phyloP scores from a whole-genome alignment of 2,888 invertebrate genomes.

The Ganaspis brasiliensis region DNA sequence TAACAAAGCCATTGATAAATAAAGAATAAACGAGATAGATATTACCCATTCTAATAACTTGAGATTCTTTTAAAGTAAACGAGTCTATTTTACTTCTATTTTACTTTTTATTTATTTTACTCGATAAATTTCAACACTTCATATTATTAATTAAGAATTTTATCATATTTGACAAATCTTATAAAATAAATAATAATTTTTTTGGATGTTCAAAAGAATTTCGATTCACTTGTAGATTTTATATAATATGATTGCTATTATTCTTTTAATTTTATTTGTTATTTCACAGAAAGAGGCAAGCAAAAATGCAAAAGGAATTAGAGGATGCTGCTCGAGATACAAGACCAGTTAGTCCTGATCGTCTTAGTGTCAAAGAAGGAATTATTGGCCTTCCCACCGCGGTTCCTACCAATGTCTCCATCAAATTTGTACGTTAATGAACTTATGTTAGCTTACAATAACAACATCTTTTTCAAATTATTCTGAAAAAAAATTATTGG shows the following conservation, averaged over 20 bases:
- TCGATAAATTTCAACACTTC: not conserved
- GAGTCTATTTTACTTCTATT: no score
- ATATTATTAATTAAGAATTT: no score
- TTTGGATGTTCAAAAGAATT: not conserved
- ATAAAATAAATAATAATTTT: not conserved
- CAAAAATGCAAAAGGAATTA: constrained; percentile 93
- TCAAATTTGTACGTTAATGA: constrained; percentile 88
- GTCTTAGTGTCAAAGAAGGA: constrained; percentile 81
- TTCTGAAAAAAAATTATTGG: constrained; percentile 22
- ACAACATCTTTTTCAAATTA: constrained; percentile 1
- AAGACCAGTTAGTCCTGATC: constrained; percentile 81
- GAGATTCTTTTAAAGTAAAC: no score
- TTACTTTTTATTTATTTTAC: not conserved
- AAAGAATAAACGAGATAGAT: no score
- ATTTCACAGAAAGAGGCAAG: constrained; percentile 91
- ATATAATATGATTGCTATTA: constrained; percentile 15
- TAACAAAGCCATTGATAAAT: no score
- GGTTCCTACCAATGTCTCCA: constrained; percentile 86
- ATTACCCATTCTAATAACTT: no score
- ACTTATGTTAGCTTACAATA: constrained; percentile 59
- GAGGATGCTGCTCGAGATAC: constrained; percentile 94
- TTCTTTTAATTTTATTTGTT: constrained; percentile 51
- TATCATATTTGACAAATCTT: no score
- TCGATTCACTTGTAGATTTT: constrained; percentile 13
- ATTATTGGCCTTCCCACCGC: constrained; percentile 76